These are phyloP conservation scores for Ceratosolen solmsi DNA, from an alignment of 1,140 invertebrate species.

Conservation along the genomic window DNA sequence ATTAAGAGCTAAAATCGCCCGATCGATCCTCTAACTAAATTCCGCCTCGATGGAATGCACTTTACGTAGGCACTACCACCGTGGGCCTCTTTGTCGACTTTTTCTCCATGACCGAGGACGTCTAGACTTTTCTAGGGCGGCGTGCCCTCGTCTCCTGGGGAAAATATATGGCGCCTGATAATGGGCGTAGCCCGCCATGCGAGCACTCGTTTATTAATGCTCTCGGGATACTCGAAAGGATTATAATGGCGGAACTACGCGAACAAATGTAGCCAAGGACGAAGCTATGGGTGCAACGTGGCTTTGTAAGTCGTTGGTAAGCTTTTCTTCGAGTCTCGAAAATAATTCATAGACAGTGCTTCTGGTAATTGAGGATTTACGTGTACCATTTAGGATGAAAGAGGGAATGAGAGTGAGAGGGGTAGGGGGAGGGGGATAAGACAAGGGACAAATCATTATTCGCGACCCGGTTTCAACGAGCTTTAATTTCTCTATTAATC, in stretches of 20 bases:
- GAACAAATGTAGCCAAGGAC: not conserved
- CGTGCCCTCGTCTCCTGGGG: no score
- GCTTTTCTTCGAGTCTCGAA: not conserved
- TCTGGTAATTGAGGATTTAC: no score
- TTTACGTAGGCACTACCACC: not conserved
- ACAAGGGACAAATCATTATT: no score
- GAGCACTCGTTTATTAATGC: not conserved
- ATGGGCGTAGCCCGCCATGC: not conserved
- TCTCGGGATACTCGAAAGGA: not conserved
- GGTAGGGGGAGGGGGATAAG: no score
- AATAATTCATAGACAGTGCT: no score
- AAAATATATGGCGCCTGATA: not conserved
- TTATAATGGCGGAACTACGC: not conserved
- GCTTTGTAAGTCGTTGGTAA: not conserved
- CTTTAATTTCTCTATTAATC: no score
- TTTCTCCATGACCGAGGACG: no score
- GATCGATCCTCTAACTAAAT: not conserved
- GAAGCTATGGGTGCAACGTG: not conserved
- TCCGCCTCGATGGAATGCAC: not conserved
- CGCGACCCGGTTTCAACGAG: no score
- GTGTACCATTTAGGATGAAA: no score
- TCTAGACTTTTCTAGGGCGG: no score
- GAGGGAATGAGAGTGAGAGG: no score
- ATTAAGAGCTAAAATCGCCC: not conserved
- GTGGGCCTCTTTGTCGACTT: not conserved